Evolutionary conservation across 2,113 vertebrate genomes (phyloP), one percentile per base, ranked within the genome.

Genomic region (Clarias magur): DNA sequence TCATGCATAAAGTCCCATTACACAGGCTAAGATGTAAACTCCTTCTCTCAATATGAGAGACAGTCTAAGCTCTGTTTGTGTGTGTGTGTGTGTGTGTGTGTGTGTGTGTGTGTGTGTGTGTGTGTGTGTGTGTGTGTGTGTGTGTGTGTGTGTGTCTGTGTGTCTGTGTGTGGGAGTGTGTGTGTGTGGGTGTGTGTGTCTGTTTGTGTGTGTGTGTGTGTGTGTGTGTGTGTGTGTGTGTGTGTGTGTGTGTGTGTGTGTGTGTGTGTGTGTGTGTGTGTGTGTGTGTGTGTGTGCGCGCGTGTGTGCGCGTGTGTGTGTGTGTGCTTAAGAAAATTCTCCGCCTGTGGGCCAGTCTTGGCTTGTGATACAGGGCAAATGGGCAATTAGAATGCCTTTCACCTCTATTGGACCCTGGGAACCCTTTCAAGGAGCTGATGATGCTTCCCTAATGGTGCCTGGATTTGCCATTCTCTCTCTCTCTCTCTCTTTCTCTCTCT

Each of bases 401-500:
- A 17, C 94, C 93, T 94, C 89, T 92, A 94, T 94, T 94, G 96
- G 95, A 90, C 93, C 93, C 91, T 92, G 76, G 88, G 92, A 94
- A 93, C 94, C 95, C 95, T 94, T 94, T 94, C 94, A 94, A 93
- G 92, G 88, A 85, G 88, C 93, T 95, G 93, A 95, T 94, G 94
- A 94, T 95, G 93, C 95, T 93, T 92, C 92, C 93, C 93, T 94
- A 95, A 96, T 95, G 90, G 90, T 94, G 93, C 93, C 48, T 75
- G 84, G 80, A 93, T 95, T 95, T 93, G 91, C 94, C 91, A 82
- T 75, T 81, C 85, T 81, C 10, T 76, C 70, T 72, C 78, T 82
- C 11, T 56, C 34, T 82, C 60, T 81, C 63, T 53, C 70, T 85
- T 11, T 86, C 67, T 38, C 83, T 88, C 92, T 92, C 93, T 88